Base-by-base conservation (phyloP, 2,888 invertebrate species). In the Cerceris rybyensis region DNA sequence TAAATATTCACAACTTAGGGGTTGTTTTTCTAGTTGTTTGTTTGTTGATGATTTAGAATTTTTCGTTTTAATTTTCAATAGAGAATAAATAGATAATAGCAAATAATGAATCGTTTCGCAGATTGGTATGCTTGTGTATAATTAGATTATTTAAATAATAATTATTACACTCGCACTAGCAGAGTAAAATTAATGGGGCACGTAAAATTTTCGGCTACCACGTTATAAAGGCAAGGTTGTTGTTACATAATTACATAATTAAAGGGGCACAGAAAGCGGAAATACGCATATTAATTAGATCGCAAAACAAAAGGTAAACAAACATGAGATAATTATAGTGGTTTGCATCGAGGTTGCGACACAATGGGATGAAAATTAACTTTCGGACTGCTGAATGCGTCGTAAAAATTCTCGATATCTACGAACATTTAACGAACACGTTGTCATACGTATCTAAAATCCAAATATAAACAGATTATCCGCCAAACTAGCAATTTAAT, bases 261-360 rank as follows among this genome's bases (percentile, higher is more conserved):
- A 68, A 67, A 78, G 43, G 14, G 41, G 11, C 46, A 16, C 16
- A 55, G 39, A 8, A 9, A 6, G 9, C 0, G 59, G 13, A 66
- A 14, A 9, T 50, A 42, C 43, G 49, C 11, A 28, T 7, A 43
- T 66, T 70, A 52, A 67, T 71, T 64, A 64, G 8, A 63, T 11
- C 43, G 57, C 6, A 42, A n/a, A 46, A 43, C 39, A 14, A 49
- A 50, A 46, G 17, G 46, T 14, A 46, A 67, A 13, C 49, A 42
- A 14, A 17, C n/a, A n/a, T 42, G 13, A n/a, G 57, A 59, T 68
- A 71, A 78, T 76, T 78, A 71, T 59, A 55, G 60, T 55, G 61
- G 7, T 41, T 54, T 46, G 39, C 55, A 46, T 54, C 66, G 16
- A 69, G 63, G 70, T 70, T 43, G 52, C 43, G 17, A 17, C 39